Base-by-base conservation (phyloP, 1,140 invertebrate species). In the Drosophila subobscura region DNA sequence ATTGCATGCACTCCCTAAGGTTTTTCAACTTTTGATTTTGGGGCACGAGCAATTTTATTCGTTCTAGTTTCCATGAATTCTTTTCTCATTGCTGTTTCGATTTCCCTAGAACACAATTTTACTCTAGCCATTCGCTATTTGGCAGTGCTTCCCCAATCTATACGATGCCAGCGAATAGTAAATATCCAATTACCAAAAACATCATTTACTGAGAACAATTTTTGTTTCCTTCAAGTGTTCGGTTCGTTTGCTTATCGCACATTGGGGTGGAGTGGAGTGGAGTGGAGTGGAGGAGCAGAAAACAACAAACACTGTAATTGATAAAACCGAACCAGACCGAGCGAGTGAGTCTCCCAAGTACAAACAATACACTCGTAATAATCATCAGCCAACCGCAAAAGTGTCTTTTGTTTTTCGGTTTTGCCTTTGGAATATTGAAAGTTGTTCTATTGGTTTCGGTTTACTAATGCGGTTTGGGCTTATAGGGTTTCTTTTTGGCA, bases 161-260 rank as follows among this genome's bases (percentile, higher is more conserved):
- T 10, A 33, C 25, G 42, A 66, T 47, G 10, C 33, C 33, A 20
- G 16, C 33, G 33, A 37, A 12, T 37, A 37, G 33, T 37, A 37
- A 29, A 61, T 79, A 76, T 80, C 58, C 42, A 77, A 67, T 81
- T 72, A 53, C 77, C 47, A 33, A 61, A 54, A 72, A 76, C 55
- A 52, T 41, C 22, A 40, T 29, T 61, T 81, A 74, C 58, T 42
- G 14, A 68, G 58, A 74, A 70, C 27, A n/a, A n/a, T 47, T 40
- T 58, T 44, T 37, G 20, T 23, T 53, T 41, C 44, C 57, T 58
- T 73, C 40, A 64, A 71, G 53, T 65, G 53, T 59, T 66, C 40
- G 23, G 44, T 60, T 46, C 10, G 45, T n/a, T 37, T 57, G 45
- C 60, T 52, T 54, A 71, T 57, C 50, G 37, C 5, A 66, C n/a